A percentile compares a stretch with the other conserved stretches of the same genome.
Conservation (phyloP, 2,797 vertebrate genomes). For the Agapornis canus region DNA sequence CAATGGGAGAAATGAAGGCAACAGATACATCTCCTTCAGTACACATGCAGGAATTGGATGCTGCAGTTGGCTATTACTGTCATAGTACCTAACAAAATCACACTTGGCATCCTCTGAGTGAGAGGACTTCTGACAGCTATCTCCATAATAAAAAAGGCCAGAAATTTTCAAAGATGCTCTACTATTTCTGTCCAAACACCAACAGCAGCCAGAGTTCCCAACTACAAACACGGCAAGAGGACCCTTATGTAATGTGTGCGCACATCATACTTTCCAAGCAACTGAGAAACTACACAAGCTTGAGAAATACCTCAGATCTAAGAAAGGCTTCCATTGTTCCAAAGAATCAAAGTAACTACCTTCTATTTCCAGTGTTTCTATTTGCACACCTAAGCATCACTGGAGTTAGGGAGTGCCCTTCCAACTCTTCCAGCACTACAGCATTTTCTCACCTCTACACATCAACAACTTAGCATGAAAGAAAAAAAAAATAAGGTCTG, state of each 20-base stretch:
- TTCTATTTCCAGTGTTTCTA: neutral
- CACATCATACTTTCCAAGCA: neutral
- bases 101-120: neutral
- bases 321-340: neutral
- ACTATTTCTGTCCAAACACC: neutral
- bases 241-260: neutral
- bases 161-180: neutral
- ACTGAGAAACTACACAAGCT: neutral
- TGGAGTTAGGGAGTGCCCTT: neutral
- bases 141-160: neutral
- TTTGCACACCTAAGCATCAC: neutral
- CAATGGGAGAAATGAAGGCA: neutral
- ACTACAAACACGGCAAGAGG: neutral
- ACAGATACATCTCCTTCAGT: neutral
- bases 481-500: neutral
- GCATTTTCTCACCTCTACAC: conserved; percentile 24
- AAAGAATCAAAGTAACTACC: neutral
- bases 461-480: neutral
- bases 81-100: neutral
- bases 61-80: neutral
- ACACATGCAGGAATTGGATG: neutral
- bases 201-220: neutral
- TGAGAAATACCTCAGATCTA: neutral
- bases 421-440: neutral
- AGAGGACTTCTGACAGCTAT: neutral